Conservation (phyloP, 2,797 vertebrate species). For the Siniperca obscura region DNA sequence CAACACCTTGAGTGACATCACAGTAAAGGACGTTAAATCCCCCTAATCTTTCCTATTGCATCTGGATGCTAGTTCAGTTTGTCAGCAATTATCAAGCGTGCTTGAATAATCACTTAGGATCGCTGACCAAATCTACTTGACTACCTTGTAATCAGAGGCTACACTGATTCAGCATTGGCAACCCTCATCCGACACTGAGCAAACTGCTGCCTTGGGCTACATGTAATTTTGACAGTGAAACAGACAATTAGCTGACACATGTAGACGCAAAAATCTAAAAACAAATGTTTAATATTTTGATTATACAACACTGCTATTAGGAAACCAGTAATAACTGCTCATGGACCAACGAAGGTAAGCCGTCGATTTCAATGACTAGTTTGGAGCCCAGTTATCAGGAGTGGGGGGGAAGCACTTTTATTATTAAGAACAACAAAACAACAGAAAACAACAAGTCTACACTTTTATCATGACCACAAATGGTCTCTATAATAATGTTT, state of each 20-base stretch:
- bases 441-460: background rate
- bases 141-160: background rate
- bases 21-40: background rate
- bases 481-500: background rate
- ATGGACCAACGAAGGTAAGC: background rate
- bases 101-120: background rate
- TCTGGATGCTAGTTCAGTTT: background rate
- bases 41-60: background rate
- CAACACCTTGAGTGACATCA: slow-evolving; percentile 17
- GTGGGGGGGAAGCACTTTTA: background rate
- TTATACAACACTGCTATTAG: background rate
- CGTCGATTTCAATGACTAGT: background rate
- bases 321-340: background rate
- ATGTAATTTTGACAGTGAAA: background rate
- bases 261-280: background rate
- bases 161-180: background rate
- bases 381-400: background rate
- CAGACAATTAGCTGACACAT: background rate
- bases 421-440: background rate
- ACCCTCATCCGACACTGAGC: background rate
- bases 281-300: background rate
- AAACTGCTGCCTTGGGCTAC: slow-evolving; percentile 11
- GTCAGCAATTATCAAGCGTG: background rate
- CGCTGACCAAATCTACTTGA: background rate
- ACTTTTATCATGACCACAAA: background rate